Evolutionary conservation across 2,113 vertebrate genomes (phyloP).

Genomic region (Leucopsar rothschildi): DNA sequence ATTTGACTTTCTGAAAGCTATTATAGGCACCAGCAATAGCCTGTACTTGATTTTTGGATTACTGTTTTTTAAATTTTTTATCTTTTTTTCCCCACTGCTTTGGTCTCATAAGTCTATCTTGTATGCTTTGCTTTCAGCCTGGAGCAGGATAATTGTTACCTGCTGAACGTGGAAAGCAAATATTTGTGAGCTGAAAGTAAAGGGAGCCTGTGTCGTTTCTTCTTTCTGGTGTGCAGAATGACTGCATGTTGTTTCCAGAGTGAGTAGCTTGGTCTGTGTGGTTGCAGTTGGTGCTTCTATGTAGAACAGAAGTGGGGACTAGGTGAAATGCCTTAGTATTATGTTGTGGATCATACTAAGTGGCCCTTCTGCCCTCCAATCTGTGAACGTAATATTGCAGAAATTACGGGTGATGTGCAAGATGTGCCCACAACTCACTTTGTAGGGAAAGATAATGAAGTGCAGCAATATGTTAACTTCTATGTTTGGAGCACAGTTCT

Average conservation of each 20-base stretch:
- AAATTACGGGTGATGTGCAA: not conserved
- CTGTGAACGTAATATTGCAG: not conserved
- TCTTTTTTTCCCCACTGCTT: not conserved
- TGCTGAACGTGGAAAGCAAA: not conserved
- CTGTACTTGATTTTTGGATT: not conserved
- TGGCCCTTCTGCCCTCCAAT: not conserved
- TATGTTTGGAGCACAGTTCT: not conserved
- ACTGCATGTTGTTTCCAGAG: not conserved
- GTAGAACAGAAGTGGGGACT: not conserved
- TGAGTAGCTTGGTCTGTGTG: not conserved
- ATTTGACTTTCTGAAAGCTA: constrained; percentile 4
- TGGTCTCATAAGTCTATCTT: not conserved
- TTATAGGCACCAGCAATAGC: not conserved
- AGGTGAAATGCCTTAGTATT: not conserved
- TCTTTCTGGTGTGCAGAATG: not conserved
- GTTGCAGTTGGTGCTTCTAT: not conserved
- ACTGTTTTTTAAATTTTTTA: not conserved
- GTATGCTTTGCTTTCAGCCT: not conserved
- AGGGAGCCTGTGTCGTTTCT: not conserved
- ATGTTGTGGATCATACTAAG: not conserved
- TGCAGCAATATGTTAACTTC: not conserved
- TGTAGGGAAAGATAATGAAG: not conserved
- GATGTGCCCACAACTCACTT: not conserved
- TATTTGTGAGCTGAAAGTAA: not conserved
- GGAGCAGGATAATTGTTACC: not conserved